Evolutionary conservation across 2,797 vertebrate species (phyloP).

Genomic region (Bovichtus variegatus): DNA sequence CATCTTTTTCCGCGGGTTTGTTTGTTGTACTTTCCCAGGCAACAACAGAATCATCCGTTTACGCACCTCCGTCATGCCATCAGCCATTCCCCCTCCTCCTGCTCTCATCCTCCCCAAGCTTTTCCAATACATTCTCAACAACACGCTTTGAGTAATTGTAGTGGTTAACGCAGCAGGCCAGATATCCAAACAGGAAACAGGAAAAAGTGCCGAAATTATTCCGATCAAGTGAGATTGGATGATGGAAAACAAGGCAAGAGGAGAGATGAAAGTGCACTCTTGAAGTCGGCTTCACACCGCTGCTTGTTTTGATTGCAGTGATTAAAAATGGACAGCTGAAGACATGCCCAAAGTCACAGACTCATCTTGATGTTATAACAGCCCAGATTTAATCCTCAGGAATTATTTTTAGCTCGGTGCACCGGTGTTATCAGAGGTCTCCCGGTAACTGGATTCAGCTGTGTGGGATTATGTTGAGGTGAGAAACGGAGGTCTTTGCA

Average conservation of each 20-base stretch:
- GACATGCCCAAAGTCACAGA: slow-evolving; percentile 29
- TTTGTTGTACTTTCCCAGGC: slow-evolving; percentile 74
- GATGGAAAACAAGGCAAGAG: slow-evolving; percentile 61
- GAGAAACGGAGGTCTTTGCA: slow-evolving; percentile 66
- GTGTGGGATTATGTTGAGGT: slow-evolving; percentile 78
- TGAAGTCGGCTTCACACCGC: slow-evolving; percentile 52
- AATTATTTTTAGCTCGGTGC: slow-evolving; percentile 76
- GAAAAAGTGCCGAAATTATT: slow-evolving; percentile 72
- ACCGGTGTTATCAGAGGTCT: slow-evolving; percentile 56
- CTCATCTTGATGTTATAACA: slow-evolving; percentile 57
- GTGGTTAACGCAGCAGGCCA: slow-evolving; percentile 67
- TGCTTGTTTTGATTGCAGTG: slow-evolving; percentile 66
- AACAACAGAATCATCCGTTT: slow-evolving; percentile 69
- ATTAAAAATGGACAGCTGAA: slow-evolving; percentile 62
- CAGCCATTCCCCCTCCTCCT: slow-evolving; percentile 26
- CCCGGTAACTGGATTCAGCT: slow-evolving; percentile 76
- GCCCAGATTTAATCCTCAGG: slow-evolving; percentile 44
- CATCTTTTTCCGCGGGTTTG: slow-evolving; percentile 57
- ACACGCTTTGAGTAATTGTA: slow-evolving; percentile 71
- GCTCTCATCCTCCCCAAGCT: slow-evolving; percentile 54
- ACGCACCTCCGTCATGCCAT: slow-evolving; percentile 65
- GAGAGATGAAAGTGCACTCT: slow-evolving; percentile 48
- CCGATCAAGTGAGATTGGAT: slow-evolving; percentile 63
- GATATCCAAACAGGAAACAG: slow-evolving; percentile 76
- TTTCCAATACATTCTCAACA: slow-evolving; percentile 73